Conservation (phyloP, 2,888 invertebrate genomes). For the Helobdella robusta region DNA sequence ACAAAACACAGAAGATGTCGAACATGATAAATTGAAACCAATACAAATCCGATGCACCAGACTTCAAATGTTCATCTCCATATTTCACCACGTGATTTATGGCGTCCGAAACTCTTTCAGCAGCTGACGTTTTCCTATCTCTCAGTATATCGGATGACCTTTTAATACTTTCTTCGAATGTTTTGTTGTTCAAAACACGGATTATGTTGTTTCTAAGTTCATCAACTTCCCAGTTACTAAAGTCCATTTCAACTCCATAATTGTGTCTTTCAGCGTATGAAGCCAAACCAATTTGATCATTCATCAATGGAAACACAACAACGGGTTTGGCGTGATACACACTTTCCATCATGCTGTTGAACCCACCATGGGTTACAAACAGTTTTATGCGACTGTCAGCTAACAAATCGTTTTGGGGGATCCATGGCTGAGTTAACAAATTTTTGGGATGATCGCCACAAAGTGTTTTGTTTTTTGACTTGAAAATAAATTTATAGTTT, state of each 20-base stretch:
- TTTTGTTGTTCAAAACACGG: neutral
- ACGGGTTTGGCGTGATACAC: slow-evolving; percentile 25
- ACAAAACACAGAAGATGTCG: slow-evolving; percentile 10
- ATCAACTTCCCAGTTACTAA: slow-evolving; percentile 21
- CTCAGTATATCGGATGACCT: slow-evolving; percentile 10
- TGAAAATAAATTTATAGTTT: slow-evolving; percentile 22
- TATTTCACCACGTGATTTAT: slow-evolving; percentile 21
- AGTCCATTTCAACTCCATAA: slow-evolving; percentile 24
- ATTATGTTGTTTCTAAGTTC: slow-evolving; percentile 16
- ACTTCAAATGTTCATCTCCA: slow-evolving; percentile 16
- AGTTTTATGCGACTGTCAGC: slow-evolving; percentile 17
- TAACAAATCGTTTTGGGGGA: slow-evolving; percentile 29
- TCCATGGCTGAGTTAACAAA: slow-evolving; percentile 17
- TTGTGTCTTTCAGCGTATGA: slow-evolving; percentile 10
- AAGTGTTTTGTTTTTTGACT: slow-evolving; percentile 1
- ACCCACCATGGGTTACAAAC: slow-evolving; percentile 28
- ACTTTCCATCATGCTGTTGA: slow-evolving; percentile 25
- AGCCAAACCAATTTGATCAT: slow-evolving; percentile 25
- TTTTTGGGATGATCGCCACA: slow-evolving; percentile 17
- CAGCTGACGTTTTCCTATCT: neutral
- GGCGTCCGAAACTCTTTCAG: slow-evolving; percentile 14
- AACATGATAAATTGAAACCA: slow-evolving; percentile 23
- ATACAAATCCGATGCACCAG: neutral
- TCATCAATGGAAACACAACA: slow-evolving; percentile 24
- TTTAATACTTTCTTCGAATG: slow-evolving; percentile 9